Percentiles rank a stretch among this genome's conserved stretches.
phyloP scores from a whole-genome alignment of 1,140 invertebrate genomes.

The Stenopsyche tienmushanensis region DNA sequence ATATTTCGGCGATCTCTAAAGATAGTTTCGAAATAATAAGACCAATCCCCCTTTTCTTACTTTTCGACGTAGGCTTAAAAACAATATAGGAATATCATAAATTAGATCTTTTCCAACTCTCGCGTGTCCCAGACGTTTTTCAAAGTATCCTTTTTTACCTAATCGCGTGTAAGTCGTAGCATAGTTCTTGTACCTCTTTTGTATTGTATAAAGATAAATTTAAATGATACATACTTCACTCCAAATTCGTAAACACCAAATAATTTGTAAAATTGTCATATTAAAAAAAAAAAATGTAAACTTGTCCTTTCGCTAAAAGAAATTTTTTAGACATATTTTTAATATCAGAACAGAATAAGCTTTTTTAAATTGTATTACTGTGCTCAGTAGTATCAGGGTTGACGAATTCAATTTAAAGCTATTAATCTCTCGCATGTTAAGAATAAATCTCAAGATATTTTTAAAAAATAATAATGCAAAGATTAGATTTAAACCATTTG shows the following conservation, averaged over 20 bases:
- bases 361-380: slow-evolving; percentile 9
- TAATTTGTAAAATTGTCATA: slow-evolving; percentile 24
- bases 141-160: slow-evolving; percentile 14
- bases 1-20: too few species aligned
- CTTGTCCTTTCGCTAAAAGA: slow-evolving; percentile 11
- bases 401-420: slow-evolving; percentile 14
- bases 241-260: slow-evolving; percentile 42
- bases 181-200: slow-evolving; percentile 22
- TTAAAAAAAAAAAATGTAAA: slow-evolving; percentile 5
- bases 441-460: background rate
- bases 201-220: slow-evolving; percentile 14
- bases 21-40: too few species aligned
- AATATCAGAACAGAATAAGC: slow-evolving; percentile 4
- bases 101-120: background rate
- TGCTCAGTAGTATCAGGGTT: slow-evolving; percentile 25
- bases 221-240: slow-evolving; percentile 32
- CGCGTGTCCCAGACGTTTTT: background rate
- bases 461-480: background rate
- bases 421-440: slow-evolving; percentile 3
- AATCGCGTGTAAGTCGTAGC: slow-evolving; percentile 11
- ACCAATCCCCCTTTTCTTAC: too few species aligned
- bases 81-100: too few species aligned
- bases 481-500: too few species aligned
- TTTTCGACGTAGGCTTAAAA: too few species aligned
- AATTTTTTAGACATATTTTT: slow-evolving; percentile 18